Evolutionary conservation across 2,888 invertebrate genomes (phyloP).

Genomic region (Panorpa germanica): DNA sequence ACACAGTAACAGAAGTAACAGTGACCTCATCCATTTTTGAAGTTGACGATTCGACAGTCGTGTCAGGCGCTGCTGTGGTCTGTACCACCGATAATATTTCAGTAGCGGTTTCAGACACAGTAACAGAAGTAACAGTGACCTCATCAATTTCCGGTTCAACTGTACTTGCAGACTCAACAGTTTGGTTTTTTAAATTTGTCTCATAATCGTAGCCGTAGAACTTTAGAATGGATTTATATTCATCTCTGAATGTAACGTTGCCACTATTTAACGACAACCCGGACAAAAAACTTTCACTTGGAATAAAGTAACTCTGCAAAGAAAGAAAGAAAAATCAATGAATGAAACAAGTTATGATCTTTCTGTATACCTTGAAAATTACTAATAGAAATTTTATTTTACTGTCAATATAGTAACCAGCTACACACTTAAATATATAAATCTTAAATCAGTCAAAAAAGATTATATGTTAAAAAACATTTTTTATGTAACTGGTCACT

Average conservation of each 20-base stretch:
- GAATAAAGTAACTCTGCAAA: slow-evolving; percentile 62
- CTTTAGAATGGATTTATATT: slow-evolving; percentile 49
- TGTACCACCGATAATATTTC: slow-evolving; percentile 10
- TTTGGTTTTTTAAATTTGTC: slow-evolving; percentile 18
- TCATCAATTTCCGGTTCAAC: slow-evolving; percentile 11
- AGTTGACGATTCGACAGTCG: slow-evolving; percentile 12
- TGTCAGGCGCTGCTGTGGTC: slow-evolving; percentile 12
- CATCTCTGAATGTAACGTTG: slow-evolving; percentile 53
- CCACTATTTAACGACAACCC: slow-evolving; percentile 63
- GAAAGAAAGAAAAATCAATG: too few species aligned
- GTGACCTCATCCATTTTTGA: slow-evolving; percentile 13
- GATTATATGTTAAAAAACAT: too few species aligned
- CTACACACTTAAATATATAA: too few species aligned
- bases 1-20: slow-evolving; percentile 4
- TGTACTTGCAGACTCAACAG: slow-evolving; percentile 5
- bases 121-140: slow-evolving; percentile 11
- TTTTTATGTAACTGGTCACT: too few species aligned
- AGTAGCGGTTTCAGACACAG: slow-evolving; percentile 6
- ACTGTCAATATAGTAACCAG: too few species aligned
- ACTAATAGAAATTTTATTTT: too few species aligned
- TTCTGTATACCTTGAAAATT: too few species aligned
- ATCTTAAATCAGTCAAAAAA: too few species aligned
- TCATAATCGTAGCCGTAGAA: slow-evolving; percentile 70
- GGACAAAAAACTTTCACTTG: slow-evolving; percentile 63
- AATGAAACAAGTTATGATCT: too few species aligned